A percentile compares a stretch with the other conserved stretches of the same genome.
These are phyloP conservation scores for Phoebastria nigripes DNA, from an alignment of 2,797 vertebrate species.

Conservation along the genomic window DNA sequence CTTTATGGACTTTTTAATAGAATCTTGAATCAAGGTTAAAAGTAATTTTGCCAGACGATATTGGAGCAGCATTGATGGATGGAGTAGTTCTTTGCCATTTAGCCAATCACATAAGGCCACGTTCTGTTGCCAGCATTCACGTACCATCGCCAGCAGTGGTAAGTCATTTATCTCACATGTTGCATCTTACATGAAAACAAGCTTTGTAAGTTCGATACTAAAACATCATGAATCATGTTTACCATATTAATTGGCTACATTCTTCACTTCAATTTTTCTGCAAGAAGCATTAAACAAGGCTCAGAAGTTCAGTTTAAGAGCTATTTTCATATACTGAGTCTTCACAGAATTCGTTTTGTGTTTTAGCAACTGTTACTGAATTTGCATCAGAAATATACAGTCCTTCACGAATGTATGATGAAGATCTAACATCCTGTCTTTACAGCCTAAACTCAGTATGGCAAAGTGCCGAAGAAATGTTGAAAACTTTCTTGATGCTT, in stretches of 20 bases:
- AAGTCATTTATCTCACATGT: constrained; percentile 40
- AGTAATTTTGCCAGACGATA: constrained; percentile 94
- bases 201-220: background rate
- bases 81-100: constrained; percentile 97
- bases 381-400: background rate
- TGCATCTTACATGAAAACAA: background rate
- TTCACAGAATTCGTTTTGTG: background rate
- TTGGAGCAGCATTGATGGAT: constrained; percentile 95
- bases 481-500: constrained; percentile 97
- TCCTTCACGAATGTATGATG: background rate
- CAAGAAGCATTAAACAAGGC: background rate
- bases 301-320: background rate
- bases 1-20: constrained; percentile 63
- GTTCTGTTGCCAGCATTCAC: constrained; percentile 97
- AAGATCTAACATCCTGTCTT: background rate
- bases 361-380: background rate
- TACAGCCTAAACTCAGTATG: constrained; percentile 98
- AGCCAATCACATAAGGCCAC: constrained; percentile 96
- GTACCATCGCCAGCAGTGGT: constrained; percentile 98
- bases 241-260: background rate
- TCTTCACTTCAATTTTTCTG: background rate
- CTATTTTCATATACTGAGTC: background rate
- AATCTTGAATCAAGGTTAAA: constrained; percentile 94
- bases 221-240: background rate
- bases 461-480: constrained; percentile 97